Evolutionary conservation across 2,797 vertebrate genomes (phyloP), one percentile per base, ranked within the genome.

Genomic region (Helicolenus hilgendorfi): DNA sequence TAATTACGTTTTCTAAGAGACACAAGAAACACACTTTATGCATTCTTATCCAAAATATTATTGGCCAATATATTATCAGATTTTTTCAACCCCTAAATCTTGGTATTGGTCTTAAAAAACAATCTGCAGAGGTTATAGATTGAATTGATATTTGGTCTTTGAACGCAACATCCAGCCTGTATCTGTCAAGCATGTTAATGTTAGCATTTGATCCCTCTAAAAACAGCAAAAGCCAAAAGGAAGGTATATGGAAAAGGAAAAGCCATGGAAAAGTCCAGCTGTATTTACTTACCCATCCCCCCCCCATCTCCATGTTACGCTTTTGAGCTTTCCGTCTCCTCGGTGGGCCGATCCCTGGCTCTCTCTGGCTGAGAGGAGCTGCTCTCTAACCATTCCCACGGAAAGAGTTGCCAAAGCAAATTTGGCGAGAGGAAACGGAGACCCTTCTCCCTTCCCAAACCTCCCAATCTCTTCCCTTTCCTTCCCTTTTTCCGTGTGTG

Each of bases 331-430:
- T 89, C 90, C 78, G 24, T 91, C 89, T 68, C 83, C 65, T 67
- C 59, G 55, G 53, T 91, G 49, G 60, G 90, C 72, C 77, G 77
- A 81, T 76, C 87, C 83, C 87, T 77, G 77, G 64, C 87, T 85
- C 91, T 83, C 67, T 78, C 87, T 64, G 88, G 71, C 84, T 1
- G 78, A 88, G 81, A 88, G 91, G 82, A 94, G 76, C 90, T 59
- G 88, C 79, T 91, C 81, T 91, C 64, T 75, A 91, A 95, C 94
- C 86, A 94, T 97, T 98, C 97, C 97, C 97, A 98, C 96, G 95
- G 93, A 95, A 87, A 93, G 76, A 72, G 67, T 94, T 98, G 98
- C 98, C 98, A 98, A 93, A 86, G 93, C 93, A 98, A 98, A 96
- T 92, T 92, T 96, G 89, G 91, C 77, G 79, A 77, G 89, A 97